phyloP scores from a whole-genome alignment of 2,888 invertebrate genomes.

The Ormia ochracea region DNA sequence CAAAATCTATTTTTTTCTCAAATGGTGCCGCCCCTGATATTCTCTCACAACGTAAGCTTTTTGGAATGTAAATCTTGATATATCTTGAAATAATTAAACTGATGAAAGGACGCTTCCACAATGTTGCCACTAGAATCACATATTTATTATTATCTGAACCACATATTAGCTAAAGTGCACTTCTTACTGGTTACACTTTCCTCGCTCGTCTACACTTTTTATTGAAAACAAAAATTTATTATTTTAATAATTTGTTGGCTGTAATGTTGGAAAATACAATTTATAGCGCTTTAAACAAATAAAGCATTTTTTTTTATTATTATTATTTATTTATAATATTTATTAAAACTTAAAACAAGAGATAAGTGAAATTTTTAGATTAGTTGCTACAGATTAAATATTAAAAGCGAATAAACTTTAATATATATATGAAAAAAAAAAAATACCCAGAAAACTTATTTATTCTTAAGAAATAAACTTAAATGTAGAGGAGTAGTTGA shows the following conservation, averaged over 20 bases:
- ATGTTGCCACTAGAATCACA: no score
- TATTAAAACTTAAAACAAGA: background rate
- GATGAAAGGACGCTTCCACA: no score
- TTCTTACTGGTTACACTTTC: background rate
- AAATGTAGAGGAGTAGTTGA: no score
- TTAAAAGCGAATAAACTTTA: background rate
- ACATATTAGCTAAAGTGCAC: no score
- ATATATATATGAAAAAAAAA: background rate
- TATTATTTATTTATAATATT: background rate
- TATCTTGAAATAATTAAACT: no score
- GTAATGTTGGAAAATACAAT: background rate
- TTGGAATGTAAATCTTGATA: no score
- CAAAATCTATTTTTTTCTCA: no score
- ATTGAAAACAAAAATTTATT: constrained; percentile 32
- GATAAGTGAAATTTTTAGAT: background rate
- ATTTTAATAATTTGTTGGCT: background rate
- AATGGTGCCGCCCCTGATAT: no score
- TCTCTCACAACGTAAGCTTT: no score
- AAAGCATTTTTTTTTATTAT: background rate
- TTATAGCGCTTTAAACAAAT: background rate
- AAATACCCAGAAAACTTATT: background rate
- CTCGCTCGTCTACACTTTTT: background rate
- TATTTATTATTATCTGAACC: no score
- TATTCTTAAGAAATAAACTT: background rate
- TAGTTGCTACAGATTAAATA: background rate